Evolutionary conservation across 2,113 vertebrate species (phyloP).

Genomic region (Oxyura jamaicensis): DNA sequence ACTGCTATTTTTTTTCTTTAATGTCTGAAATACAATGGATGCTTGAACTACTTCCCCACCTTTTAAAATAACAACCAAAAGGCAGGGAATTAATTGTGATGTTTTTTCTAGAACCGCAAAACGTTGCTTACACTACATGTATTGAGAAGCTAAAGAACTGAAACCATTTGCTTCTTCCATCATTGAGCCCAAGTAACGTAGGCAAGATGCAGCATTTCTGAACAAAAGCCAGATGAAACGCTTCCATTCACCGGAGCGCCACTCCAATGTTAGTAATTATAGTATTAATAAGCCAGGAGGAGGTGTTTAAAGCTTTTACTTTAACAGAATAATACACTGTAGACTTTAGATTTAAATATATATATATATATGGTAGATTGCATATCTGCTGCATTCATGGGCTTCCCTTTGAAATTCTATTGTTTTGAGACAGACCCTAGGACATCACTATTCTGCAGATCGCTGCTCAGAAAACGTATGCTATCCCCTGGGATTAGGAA

Average conservation of each 20-base stretch:
- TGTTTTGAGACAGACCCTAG: neutral
- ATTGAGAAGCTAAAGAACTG: neutral
- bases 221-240: neutral
- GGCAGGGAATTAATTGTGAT: neutral
- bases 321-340: neutral
- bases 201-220: neutral
- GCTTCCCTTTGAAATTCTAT: neutral
- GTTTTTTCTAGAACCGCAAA: neutral
- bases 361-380: neutral
- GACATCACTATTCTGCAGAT: neutral
- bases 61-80: neutral
- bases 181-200: neutral
- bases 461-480: neutral
- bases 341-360: neutral
- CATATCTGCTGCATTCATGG: fast-evolving
- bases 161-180: neutral
- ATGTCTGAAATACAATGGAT: neutral
- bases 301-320: neutral
- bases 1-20: neutral
- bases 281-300: neutral
- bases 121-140: neutral
- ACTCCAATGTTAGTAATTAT: neutral
- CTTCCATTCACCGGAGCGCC: neutral
- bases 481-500: neutral
- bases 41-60: neutral